These are phyloP conservation scores for Rhombomys opimus DNA, from an alignment of 2,113 vertebrate species.

Conservation along the genomic window DNA sequence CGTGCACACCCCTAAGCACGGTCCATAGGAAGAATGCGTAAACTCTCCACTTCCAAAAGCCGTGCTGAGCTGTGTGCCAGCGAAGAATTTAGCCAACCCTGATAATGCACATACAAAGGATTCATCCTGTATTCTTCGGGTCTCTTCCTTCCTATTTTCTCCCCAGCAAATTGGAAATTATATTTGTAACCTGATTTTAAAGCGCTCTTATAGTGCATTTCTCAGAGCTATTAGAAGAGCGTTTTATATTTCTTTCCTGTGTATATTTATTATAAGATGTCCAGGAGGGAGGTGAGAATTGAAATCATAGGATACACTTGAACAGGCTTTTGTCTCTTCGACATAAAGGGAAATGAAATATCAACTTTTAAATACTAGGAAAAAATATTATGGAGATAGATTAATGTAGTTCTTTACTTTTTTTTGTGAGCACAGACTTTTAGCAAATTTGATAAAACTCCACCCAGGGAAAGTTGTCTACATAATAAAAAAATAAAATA, in stretches of 20 bases:
- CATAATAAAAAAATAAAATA: neutral
- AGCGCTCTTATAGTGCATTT: conserved; percentile 77
- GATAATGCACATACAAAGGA: conserved; percentile 54
- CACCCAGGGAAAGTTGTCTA: conserved; percentile 32
- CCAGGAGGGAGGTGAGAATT: conserved; percentile 70
- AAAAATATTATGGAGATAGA: conserved; percentile 54
- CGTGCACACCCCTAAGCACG: conserved; percentile 38
- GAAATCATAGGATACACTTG: neutral
- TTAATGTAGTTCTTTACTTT: conserved; percentile 34
- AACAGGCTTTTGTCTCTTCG: conserved; percentile 28
- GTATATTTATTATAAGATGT: conserved; percentile 64
- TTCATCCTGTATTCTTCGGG: conserved; percentile 64
- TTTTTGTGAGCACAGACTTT: neutral
- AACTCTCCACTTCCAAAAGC: conserved; percentile 63
- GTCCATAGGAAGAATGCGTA: neutral
- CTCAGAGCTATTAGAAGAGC: conserved; percentile 76
- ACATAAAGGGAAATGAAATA: conserved; percentile 37
- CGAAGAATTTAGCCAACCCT: conserved; percentile 1
- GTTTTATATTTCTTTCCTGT: conserved; percentile 79
- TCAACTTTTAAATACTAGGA: conserved; percentile 63
- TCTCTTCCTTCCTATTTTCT: conserved; percentile 73
- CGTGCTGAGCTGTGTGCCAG: neutral
- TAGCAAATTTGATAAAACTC: conserved; percentile 49
- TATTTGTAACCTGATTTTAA: conserved; percentile 83
- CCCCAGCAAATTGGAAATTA: conserved; percentile 75